These are phyloP conservation scores for Patiria pectinifera DNA, from an alignment of 53 echinoderm and acorn worm genomes.

Conservation along the genomic window DNA sequence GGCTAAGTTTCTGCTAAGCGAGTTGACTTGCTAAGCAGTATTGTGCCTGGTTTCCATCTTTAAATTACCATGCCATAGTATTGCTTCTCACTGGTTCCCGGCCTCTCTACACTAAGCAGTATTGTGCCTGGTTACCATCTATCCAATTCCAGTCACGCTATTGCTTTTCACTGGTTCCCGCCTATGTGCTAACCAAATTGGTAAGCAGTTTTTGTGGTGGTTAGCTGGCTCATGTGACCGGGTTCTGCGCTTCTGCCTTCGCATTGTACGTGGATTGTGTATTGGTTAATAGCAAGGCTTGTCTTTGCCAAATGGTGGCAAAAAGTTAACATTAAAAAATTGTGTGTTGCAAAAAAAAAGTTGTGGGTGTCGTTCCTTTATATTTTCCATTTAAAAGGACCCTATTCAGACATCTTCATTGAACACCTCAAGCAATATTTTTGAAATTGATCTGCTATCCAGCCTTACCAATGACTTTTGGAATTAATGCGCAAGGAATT, in stretches of 20 bases:
- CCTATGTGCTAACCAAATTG: neutral
- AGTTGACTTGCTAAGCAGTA: neutral
- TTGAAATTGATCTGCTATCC: no score
- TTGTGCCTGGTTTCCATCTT: neutral
- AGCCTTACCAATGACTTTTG: no score
- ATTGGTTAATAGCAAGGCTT: constrained; percentile 39
- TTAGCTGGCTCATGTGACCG: neutral
- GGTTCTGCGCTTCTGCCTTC: neutral
- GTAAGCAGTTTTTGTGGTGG: neutral
- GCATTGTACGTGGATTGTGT: constrained; percentile 37
- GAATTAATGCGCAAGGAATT: no score
- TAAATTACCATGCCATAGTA: no score
- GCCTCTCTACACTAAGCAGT: no score
- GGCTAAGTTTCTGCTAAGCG: neutral
- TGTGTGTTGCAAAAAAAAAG: constrained; percentile 54
- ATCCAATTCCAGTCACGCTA: neutral
- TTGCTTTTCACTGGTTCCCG: neutral
- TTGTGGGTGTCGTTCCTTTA: neutral
- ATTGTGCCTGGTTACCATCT: neutral
- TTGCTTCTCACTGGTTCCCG: no score
- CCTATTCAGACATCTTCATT: no score
- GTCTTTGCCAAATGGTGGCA: constrained; percentile 23
- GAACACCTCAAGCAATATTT: no score
- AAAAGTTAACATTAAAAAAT: constrained; percentile 49
- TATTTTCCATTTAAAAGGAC: no score